Conservation (phyloP, 2,888 invertebrate genomes). For the Trachelus troglodyta region DNA sequence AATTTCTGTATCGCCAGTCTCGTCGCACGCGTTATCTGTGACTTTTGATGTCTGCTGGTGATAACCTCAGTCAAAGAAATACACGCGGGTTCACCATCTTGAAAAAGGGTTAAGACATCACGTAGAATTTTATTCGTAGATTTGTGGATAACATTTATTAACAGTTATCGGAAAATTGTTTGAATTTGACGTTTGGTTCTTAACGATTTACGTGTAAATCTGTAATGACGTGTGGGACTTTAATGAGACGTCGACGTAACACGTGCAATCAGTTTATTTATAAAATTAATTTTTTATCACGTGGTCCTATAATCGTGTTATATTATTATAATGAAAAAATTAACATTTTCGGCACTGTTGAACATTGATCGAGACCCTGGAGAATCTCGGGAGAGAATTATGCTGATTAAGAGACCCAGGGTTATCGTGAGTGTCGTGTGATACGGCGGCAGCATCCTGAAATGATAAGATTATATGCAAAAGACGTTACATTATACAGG, state of each 20-base stretch:
- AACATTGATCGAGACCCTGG: neutral
- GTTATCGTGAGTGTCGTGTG: neutral
- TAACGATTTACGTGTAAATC: neutral
- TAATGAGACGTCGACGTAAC: neutral
- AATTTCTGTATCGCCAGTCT: neutral
- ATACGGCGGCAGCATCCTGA: neutral
- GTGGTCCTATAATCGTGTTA: neutral
- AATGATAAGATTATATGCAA: neutral
- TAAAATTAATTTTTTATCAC: neutral
- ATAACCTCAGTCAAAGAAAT: neutral
- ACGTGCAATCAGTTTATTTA: neutral
- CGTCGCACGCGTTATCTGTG: neutral
- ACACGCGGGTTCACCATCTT: neutral
- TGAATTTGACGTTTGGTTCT: neutral
- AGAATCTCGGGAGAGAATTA: neutral
- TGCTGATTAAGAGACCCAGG: neutral
- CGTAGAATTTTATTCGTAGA: neutral
- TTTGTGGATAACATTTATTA: neutral
- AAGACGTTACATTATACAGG: neutral
- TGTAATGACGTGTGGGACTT: neutral
- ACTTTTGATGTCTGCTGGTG: neutral
- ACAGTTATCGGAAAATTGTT: neutral
- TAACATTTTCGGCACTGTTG: neutral
- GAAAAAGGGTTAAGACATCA: neutral
- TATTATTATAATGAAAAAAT: neutral